Base-by-base conservation (phyloP, 2,113 vertebrate species). In the Pleuronectes platessa region DNA sequence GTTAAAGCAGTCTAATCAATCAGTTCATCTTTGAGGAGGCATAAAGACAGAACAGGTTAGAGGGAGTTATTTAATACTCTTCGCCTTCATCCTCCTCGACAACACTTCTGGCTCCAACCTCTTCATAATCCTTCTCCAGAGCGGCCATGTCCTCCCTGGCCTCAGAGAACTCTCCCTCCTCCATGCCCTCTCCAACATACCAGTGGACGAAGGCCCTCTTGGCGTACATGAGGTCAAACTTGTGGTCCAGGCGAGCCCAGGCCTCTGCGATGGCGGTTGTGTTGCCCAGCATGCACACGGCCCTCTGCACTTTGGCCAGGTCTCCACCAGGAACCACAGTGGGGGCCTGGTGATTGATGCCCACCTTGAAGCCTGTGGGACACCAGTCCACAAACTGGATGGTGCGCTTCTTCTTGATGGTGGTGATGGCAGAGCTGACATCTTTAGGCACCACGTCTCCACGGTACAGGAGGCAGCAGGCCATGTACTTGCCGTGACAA, bases 231-330 rank as follows among this genome's bases (percentile, higher is more conserved):
- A 97, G 92, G 77, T 96, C 96, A 53, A 96, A 97, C 90, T 96
- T 96, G 93, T 96, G 95, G 90, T 96, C 92, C 1, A 96, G 95
- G 0, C 94, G 93, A 0, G 94, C 94, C 96, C 96, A 96, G 5
- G 96, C 95, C 89, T 97, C 95, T 0, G 96, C 94, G 1, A 96
- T 95, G 91, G 96, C 95, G 0, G 95, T 96, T n/a, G 95, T 96
- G 75, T 95, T 97, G 89, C 95, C 97, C 68, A 96, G 92, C 95
- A 96, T 96, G 86, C 96, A 97, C 37, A 96, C 95, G 0, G 95
- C 96, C 40, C 93, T 76, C 88, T 96, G 96, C 3, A 95, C 95
- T 26, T 96, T 95, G 83, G 96, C 95, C 60, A 96, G 90, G 84
- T 96, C 95, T 2, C 95, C 94, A 5, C 96, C 95, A 14, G 95